Conservation (phyloP, 2,113 vertebrate genomes). For the Dascyllus trimaculatus region DNA sequence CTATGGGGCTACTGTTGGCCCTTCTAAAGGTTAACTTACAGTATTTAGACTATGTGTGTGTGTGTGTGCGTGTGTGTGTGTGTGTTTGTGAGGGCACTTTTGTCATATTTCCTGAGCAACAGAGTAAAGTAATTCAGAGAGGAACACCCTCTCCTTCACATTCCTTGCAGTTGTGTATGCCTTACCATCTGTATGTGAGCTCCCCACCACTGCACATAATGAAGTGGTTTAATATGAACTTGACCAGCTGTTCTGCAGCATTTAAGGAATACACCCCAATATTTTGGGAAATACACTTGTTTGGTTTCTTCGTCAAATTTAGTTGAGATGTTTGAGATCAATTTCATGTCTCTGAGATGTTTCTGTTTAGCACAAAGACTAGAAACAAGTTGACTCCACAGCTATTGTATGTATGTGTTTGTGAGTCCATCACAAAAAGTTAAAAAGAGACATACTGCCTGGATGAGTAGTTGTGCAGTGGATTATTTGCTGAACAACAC, state of each 20-base stretch:
- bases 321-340: not conserved
- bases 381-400: not conserved
- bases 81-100: constrained; percentile 4
- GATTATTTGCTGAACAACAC: too few species aligned
- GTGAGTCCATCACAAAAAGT: too few species aligned
- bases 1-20: constrained; percentile 39
- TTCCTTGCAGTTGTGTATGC: constrained; percentile 27
- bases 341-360: not conserved
- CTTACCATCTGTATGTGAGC: constrained; percentile 11
- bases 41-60: constrained; percentile 20
- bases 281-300: not conserved
- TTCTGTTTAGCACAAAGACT: not conserved
- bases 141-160: not conserved
- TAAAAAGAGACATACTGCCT: too few species aligned
- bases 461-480: too few species aligned
- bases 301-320: not conserved
- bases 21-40: constrained; percentile 63
- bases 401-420: not conserved
- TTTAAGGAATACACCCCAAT: not conserved
- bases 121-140: constrained; percentile 35
- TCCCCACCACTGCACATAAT: constrained; percentile 21
- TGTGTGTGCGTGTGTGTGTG: not conserved
- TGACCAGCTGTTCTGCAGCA: constrained; percentile 7
- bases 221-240: constrained; percentile 29
- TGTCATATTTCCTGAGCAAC: constrained; percentile 27